Conservation (phyloP, 2,888 invertebrate species). For the Drosophila aldrichi region DNA sequence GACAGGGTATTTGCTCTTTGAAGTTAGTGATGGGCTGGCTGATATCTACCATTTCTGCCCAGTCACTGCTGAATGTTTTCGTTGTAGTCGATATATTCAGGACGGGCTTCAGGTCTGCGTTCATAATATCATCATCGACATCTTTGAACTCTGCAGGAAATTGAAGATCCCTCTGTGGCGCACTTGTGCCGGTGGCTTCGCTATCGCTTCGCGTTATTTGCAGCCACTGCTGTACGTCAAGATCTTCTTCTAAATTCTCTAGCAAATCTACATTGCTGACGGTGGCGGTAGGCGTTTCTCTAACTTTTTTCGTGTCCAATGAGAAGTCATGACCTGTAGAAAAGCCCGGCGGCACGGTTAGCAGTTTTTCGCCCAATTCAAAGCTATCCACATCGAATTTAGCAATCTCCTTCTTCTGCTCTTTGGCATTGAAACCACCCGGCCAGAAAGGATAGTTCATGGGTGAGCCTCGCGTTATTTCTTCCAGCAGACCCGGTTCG, state of each 20-base stretch:
- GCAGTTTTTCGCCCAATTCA: slow-evolving; percentile 83
- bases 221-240: slow-evolving; percentile 83
- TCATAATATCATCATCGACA: slow-evolving; percentile 83
- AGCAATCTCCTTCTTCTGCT: slow-evolving; percentile 86
- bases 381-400: slow-evolving; percentile 84
- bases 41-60: slow-evolving; percentile 95
- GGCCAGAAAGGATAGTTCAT: slow-evolving; percentile 95
- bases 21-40: slow-evolving; percentile 93
- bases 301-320: not conserved
- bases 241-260: slow-evolving; percentile 79
- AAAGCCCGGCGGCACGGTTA: slow-evolving; percentile 90
- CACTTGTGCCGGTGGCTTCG: not conserved
- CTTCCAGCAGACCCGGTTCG: slow-evolving; percentile 90
- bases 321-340: slow-evolving; percentile 87
- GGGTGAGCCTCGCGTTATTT: slow-evolving; percentile 90
- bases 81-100: slow-evolving; percentile 89
- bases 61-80: slow-evolving; percentile 87
- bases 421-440: slow-evolving; percentile 89
- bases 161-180: slow-evolving; percentile 12
- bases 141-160: slow-evolving; percentile 73
- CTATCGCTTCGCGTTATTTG: slow-evolving; percentile 68
- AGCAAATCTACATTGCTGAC: slow-evolving; percentile 80
- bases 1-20: slow-evolving; percentile 91
- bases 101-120: slow-evolving; percentile 87
- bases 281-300: slow-evolving; percentile 29